Percentiles rank a stretch among this genome's conserved stretches.
phyloP scores from a whole-genome alignment of 2,888 invertebrate genomes.

The Tridacna gigas region DNA sequence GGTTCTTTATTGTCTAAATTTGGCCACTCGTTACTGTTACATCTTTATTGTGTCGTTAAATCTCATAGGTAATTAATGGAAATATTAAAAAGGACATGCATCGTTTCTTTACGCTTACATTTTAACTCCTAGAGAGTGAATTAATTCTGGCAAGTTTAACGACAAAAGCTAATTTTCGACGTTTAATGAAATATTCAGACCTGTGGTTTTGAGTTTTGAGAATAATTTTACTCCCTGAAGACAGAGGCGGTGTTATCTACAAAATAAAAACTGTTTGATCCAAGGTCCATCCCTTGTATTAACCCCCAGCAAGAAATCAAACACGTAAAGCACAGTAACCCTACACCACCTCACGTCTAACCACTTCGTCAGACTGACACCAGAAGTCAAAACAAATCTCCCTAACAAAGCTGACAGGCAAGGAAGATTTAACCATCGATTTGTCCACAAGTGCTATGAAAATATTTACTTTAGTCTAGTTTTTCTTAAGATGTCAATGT shows the following conservation, averaged over 20 bases:
- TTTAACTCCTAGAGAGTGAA: too few relatives aligned
- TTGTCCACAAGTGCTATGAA: slow-evolving; percentile 48
- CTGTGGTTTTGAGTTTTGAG: too few relatives aligned
- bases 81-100: too few relatives aligned
- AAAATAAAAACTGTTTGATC: background rate
- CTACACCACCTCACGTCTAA: slow-evolving; percentile 21
- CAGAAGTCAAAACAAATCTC: slow-evolving; percentile 28
- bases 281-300: background rate
- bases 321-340: slow-evolving; percentile 9
- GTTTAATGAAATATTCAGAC: too few relatives aligned
- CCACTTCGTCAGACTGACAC: slow-evolving; percentile 22
- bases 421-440: slow-evolving; percentile 33
- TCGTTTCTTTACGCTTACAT: too few relatives aligned
- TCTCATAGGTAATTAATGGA: too few relatives aligned
- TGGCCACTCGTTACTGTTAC: too few relatives aligned
- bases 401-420: slow-evolving; percentile 25
- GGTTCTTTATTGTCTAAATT: too few relatives aligned
- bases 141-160: too few relatives aligned
- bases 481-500: slow-evolving; percentile 48
- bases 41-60: too few relatives aligned
- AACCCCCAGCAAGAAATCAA: slow-evolving; percentile 19
- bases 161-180: too few relatives aligned
- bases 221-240: too few relatives aligned
- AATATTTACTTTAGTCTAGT: slow-evolving; percentile 57
- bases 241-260: background rate